Conservation (phyloP, 2,113 vertebrate species). For the Struthio camelus region DNA sequence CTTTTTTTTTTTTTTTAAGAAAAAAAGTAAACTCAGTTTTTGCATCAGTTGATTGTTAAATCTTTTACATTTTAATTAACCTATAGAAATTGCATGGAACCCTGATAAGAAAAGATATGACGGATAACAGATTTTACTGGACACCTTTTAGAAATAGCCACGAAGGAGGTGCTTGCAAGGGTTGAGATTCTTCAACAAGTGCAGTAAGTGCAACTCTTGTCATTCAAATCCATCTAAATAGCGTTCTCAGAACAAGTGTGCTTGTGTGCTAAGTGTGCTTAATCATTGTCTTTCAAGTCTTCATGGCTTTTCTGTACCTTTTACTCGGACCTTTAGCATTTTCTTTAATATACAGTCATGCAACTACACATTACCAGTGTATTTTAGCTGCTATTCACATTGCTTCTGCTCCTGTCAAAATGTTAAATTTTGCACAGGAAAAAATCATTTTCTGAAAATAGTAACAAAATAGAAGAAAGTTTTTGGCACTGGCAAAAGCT, state of each 20-base stretch:
- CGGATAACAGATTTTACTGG: not conserved
- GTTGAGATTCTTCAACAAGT: not conserved
- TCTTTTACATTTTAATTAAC: not conserved
- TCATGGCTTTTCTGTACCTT: not conserved
- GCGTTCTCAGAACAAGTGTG: not conserved
- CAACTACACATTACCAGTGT: not conserved
- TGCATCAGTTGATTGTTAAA: not conserved
- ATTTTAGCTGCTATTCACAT: not conserved
- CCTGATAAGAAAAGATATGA: not conserved
- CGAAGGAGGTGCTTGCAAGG: not conserved
- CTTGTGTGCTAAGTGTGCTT: not conserved
- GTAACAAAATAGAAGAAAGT: not conserved
- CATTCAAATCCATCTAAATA: not conserved
- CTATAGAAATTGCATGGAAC: not conserved
- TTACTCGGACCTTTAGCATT: not conserved
- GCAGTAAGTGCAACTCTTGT: not conserved
- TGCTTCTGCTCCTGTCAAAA: not conserved
- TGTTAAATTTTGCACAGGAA: not conserved
- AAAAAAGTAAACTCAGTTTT: not conserved
- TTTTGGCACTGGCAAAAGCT: not conserved
- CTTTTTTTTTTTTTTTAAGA: not conserved
- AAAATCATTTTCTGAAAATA: not conserved
- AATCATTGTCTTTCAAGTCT: not conserved
- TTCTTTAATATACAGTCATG: not conserved
- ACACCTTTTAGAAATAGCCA: not conserved